Evolutionary conservation across 2,113 vertebrate species (phyloP).

Genomic region (Aegotheles bennettii): DNA sequence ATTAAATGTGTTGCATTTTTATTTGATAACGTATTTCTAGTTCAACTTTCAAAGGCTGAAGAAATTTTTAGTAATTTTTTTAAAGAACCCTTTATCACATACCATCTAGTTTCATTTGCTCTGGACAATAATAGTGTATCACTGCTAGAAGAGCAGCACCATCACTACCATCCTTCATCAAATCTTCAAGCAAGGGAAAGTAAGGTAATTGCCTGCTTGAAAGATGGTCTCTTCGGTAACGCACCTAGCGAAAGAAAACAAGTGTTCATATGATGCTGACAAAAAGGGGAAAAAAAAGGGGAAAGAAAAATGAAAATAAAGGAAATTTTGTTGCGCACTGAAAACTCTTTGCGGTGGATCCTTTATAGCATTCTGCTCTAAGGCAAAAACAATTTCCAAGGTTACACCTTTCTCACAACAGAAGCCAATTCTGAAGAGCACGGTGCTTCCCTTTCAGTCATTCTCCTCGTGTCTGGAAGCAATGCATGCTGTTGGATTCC

Average conservation of each 20-base stretch:
- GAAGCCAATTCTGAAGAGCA: neutral
- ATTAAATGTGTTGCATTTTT: neutral
- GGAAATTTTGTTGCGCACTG: neutral
- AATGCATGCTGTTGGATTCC: neutral
- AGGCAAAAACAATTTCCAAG: neutral
- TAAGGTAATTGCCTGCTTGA: constrained; percentile 83
- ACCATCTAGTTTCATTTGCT: constrained; percentile 92
- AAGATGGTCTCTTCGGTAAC: constrained; percentile 91
- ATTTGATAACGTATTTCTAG: neutral
- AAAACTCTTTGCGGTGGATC: constrained; percentile 18
- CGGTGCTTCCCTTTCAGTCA: neutral
- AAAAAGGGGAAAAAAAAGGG: neutral
- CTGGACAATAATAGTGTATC: constrained; percentile 95
- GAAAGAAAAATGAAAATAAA: neutral
- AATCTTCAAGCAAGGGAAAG: constrained; percentile 88
- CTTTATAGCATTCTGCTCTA: neutral
- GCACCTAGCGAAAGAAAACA: constrained; percentile 76
- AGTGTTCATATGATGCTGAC: neutral
- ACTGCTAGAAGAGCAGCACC: constrained; percentile 86
- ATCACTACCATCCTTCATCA: constrained; percentile 88
- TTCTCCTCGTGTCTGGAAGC: neutral
- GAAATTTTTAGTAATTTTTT: neutral
- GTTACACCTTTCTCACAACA: neutral
- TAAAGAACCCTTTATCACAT: neutral
- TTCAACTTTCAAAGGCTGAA: neutral